A percentile compares a stretch with the other conserved stretches of the same genome.
These are phyloP conservation scores for Poeciliopsis occidentalis DNA, from an alignment of 2,113 vertebrate genomes.

Conservation along the genomic window DNA sequence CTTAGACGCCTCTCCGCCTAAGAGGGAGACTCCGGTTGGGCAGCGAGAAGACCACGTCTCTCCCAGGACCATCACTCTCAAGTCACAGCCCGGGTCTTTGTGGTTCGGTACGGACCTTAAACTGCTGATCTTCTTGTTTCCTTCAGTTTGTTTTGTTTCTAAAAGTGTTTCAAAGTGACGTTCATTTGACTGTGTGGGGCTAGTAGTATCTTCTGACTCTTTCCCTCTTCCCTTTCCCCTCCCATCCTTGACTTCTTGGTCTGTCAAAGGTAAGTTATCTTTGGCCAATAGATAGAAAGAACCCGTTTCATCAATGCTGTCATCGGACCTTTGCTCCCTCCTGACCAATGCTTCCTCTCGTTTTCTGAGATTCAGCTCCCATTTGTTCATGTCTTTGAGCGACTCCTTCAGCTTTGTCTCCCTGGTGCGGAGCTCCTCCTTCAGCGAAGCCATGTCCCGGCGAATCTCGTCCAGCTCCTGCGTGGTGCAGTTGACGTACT, in stretches of 20 bases:
- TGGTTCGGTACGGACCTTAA: not conserved
- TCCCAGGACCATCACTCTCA: conserved; percentile 72
- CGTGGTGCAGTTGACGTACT: conserved; percentile 24
- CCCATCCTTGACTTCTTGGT: conserved; percentile 23
- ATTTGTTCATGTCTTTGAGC: conserved; percentile 13
- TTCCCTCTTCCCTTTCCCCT: conserved; percentile 15
- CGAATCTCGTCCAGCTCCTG: conserved; percentile 53
- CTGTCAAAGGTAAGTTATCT: conserved; percentile 1
- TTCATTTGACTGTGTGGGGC: conserved; percentile 27
- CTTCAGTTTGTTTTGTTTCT: not conserved
- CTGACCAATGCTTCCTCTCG: conserved; percentile 21
- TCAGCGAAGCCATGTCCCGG: conserved; percentile 46
- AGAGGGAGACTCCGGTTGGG: conserved; percentile 51
- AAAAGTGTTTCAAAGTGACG: conserved; percentile 41
- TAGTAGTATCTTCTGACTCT: not conserved
- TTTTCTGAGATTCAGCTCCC: conserved; percentile 43
- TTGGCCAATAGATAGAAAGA: not conserved
- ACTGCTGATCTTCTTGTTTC: not conserved
- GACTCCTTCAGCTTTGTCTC: conserved; percentile 33
- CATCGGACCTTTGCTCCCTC: not conserved
- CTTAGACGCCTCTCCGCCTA: conserved; percentile 41
- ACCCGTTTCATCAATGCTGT: not conserved
- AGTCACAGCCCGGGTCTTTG: conserved; percentile 16
- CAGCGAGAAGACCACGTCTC: conserved; percentile 69
- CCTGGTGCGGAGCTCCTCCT: conserved; percentile 48